These are phyloP conservation scores for Eretmocerus hayati DNA, from an alignment of 2,888 invertebrate species.

Conservation along the genomic window DNA sequence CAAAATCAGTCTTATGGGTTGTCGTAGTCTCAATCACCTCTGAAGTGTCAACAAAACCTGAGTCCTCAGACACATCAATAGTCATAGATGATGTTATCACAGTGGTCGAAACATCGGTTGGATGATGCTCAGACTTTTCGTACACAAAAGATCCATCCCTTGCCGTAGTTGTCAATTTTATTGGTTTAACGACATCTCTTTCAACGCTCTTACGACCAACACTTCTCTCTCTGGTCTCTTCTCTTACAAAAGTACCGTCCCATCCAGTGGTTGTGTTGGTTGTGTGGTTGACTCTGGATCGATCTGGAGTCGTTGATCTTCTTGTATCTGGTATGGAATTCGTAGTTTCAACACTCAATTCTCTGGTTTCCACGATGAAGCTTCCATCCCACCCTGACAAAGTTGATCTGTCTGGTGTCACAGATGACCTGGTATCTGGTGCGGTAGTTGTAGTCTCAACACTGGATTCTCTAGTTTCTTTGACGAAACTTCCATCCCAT, in stretches of 20 bases:
- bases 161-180: conserved; percentile 2
- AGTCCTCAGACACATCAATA: conserved; percentile 1
- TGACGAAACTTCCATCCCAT: background rate
- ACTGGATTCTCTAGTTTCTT: background rate
- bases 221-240: background rate
- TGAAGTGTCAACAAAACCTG: background rate
- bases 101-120: background rate
- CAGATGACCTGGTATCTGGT: background rate
- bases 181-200: background rate
- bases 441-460: background rate
- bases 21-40: background rate
- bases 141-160: conserved; percentile 14
- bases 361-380: background rate
- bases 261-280: background rate
- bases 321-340: background rate
- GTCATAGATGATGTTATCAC: conserved; percentile 2
- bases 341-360: background rate
- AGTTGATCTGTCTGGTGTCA: background rate
- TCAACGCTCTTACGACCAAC: background rate
- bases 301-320: background rate
- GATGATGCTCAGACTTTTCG: background rate
- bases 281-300: background rate
- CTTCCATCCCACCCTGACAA: background rate
- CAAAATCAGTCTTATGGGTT: background rate
- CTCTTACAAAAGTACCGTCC: background rate